Conservation (phyloP, 2,888 invertebrate species). For the Tiliacea aurago region DNA sequence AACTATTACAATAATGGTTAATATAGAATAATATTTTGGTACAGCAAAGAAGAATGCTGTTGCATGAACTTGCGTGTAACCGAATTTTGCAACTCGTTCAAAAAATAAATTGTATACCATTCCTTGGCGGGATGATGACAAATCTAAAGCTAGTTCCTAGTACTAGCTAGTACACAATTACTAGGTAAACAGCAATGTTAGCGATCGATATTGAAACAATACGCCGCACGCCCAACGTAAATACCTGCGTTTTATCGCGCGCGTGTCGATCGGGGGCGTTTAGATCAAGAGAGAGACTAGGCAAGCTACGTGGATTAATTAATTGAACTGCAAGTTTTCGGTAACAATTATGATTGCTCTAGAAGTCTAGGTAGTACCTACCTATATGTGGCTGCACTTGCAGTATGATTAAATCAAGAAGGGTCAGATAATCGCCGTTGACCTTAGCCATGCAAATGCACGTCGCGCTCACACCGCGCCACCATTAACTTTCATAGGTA, state of each 20-base stretch:
- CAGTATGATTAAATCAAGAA: not conserved
- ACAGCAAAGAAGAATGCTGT: not conserved
- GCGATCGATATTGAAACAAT: slow-evolving; percentile 75
- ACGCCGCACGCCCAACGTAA: slow-evolving; percentile 76
- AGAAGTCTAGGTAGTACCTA: not conserved
- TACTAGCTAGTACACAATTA: slow-evolving; percentile 62
- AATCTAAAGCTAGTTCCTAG: slow-evolving; percentile 53
- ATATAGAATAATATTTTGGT: not conserved
- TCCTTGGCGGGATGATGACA: slow-evolving; percentile 1
- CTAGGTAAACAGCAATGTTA: slow-evolving; percentile 53
- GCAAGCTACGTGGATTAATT: not conserved
- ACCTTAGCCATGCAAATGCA: too few relatives aligned
- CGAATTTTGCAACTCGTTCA: not conserved
- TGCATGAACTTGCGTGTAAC: not conserved
- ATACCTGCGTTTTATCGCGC: slow-evolving; percentile 81
- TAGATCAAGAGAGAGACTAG: not conserved
- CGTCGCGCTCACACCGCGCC: too few relatives aligned
- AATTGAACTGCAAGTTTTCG: not conserved
- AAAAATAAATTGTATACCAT: not conserved
- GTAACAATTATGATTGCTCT: not conserved
- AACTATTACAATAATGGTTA: not conserved
- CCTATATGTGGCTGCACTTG: not conserved
- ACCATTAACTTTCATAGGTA: too few relatives aligned
- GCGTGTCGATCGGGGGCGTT: slow-evolving; percentile 54
- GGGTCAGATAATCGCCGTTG: too few relatives aligned